A percentile compares a stretch with the other conserved stretches of the same genome.
These are phyloP conservation scores for Acleris cristana DNA, from an alignment of 2,888 invertebrate species.

Conservation along the genomic window DNA sequence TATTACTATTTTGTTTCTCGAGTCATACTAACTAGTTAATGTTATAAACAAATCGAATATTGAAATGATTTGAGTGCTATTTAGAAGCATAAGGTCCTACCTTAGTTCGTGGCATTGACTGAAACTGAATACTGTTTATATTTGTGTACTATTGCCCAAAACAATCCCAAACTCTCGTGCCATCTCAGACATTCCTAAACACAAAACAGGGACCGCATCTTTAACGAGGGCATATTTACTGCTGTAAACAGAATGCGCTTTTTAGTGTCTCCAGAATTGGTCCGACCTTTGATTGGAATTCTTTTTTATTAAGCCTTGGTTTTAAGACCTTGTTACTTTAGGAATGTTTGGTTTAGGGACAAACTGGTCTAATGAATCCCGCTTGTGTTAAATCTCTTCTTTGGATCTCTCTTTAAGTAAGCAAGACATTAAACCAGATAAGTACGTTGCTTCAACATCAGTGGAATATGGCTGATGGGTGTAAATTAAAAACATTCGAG, in stretches of 20 bases:
- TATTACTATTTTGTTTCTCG: too few species aligned
- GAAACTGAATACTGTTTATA: slow-evolving; percentile 1
- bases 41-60: too few species aligned
- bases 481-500: too few species aligned
- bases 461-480: too few species aligned
- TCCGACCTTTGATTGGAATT: slow-evolving; percentile 32
- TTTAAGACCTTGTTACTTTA: slow-evolving; percentile 12
- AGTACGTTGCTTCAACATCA: too few species aligned
- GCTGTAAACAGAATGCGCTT: slow-evolving; percentile 38
- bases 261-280: slow-evolving; percentile 29
- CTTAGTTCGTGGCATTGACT: too few species aligned
- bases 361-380: not conserved
- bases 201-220: slow-evolving; percentile 59
- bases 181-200: slow-evolving; percentile 50
- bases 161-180: slow-evolving; percentile 39
- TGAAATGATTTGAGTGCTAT: too few species aligned
- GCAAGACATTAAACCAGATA: too few species aligned
- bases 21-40: too few species aligned
- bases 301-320: slow-evolving; percentile 8
- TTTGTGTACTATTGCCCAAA: slow-evolving; percentile 29
- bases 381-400: too few species aligned
- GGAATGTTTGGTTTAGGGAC: slow-evolving; percentile 10
- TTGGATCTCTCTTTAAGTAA: too few species aligned
- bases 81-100: too few species aligned
- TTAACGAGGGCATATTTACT: slow-evolving; percentile 55